Evolutionary conservation across 2,113 vertebrate species (phyloP), one percentile per base, ranked within the genome.

Genomic region (Maccullochella peelii): DNA sequence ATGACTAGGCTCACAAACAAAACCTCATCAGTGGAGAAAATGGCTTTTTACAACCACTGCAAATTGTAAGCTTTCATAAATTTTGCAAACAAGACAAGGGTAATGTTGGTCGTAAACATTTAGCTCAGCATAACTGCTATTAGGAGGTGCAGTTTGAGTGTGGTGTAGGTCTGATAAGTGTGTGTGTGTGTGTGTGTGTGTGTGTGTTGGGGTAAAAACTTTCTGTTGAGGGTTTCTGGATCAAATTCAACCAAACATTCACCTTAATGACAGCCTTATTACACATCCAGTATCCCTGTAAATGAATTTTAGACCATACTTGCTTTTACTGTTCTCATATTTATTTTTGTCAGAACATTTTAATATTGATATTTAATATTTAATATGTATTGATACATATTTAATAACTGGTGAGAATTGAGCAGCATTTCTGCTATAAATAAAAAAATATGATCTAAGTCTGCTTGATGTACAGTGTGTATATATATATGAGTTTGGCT

Each of bases 1-100:
- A 50, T 47, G 85, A 81, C 71, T 49, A 42, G 38, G 63, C 63
- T 88, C 79, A 44, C 80, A 84, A 89, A 86, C 70, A 88, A 87
- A 91, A 79, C 67, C 80, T 87, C 87, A 91, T 91, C 83, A 88
- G 77, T 59, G 16, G 27, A 84, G 84, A 86, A 86, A 88, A 86
- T 88, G 70, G n/a, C 68, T 87, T 89, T 91, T 85, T 83, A 89
- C 81, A 81, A 74, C 77, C 74, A 44, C 68, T 73, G 72, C 76
- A 85, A 90, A 85, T 82, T 83, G 85, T 65, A 74, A 58, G 62
- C 72, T 86, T 92, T 86, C 81, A 78, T 88, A 81, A 50, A 88
- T 87, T 90, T 90, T 86, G 66, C 76, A 89, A 90, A 83, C 86
- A 80, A 86, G 80, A 75, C 77, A 82, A 62, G 68, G 68, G 65